Evolutionary conservation across 2,888 invertebrate genomes (phyloP).

Genomic region (Cataglyphis albicans): DNA sequence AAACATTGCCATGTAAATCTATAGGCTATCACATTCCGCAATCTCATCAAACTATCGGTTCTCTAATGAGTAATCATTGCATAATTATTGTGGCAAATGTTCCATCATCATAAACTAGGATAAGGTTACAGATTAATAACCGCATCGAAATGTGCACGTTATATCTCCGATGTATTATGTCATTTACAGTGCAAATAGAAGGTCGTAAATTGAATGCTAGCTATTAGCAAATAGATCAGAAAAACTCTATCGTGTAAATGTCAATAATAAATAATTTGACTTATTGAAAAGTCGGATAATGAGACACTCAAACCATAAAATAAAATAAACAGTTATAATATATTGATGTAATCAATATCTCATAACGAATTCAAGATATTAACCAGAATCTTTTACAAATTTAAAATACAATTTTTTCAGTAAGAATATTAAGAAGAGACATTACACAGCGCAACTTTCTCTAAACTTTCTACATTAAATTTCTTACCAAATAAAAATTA

Average conservation of each 20-base stretch:
- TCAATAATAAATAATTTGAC: background rate
- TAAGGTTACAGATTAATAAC: conserved; percentile 52
- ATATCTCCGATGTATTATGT: conserved; percentile 38
- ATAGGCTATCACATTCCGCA: conserved; percentile 24
- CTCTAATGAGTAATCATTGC: conserved; percentile 51
- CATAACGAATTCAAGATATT: background rate
- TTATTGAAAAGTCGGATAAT: background rate
- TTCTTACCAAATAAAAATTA: conserved; percentile 11
- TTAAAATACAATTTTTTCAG: background rate
- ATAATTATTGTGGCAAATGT: conserved; percentile 30
- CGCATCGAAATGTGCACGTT: conserved; percentile 49
- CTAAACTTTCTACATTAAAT: conserved; percentile 13
- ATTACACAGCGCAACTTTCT: background rate
- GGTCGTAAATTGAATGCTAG: background rate
- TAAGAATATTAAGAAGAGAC: background rate
- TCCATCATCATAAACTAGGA: conserved; percentile 30
- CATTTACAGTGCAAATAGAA: background rate
- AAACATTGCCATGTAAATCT: conserved; percentile 11
- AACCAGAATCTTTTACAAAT: background rate
- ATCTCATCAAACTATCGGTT: conserved; percentile 36
- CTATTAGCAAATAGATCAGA: background rate
- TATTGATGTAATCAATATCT: background rate
- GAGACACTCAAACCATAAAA: background rate
- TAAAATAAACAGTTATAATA: background rate
- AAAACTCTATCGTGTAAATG: background rate